Evolutionary conservation across 2,888 invertebrate genomes (phyloP).

Genomic region (Aphodius sticticus): DNA sequence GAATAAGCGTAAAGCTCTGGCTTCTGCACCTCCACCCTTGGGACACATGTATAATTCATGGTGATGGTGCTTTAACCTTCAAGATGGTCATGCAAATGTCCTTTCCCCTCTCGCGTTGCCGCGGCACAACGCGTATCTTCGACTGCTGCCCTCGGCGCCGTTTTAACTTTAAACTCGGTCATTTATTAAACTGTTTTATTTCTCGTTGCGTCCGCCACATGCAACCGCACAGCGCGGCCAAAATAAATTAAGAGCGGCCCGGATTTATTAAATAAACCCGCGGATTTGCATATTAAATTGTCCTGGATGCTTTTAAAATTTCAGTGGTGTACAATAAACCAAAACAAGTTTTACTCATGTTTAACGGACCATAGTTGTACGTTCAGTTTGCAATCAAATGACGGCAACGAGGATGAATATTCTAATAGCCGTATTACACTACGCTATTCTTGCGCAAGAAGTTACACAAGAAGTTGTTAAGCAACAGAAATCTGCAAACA

Average conservation of each 20-base stretch:
- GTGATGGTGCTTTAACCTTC: neutral
- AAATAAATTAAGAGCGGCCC: neutral
- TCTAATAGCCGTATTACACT: too few relatives aligned
- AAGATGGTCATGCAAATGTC: constrained; percentile 4
- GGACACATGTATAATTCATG: constrained; percentile 4
- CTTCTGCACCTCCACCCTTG: neutral
- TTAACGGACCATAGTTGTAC: neutral
- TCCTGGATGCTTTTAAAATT: neutral
- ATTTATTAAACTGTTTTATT: neutral
- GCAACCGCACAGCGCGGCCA: neutral
- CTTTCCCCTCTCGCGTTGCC: neutral
- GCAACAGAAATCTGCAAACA: too few relatives aligned
- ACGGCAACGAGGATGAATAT: too few relatives aligned
- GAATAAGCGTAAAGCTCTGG: constrained; percentile 4
- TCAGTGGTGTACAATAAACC: neutral
- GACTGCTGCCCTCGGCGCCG: neutral
- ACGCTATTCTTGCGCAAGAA: too few relatives aligned
- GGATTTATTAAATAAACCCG: neutral
- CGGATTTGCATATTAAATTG: constrained; percentile 4
- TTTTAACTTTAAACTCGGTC: neutral
- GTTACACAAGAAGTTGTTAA: too few relatives aligned
- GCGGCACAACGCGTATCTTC: neutral
- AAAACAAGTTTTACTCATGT: neutral
- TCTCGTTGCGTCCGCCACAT: neutral
- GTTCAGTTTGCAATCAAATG: too few relatives aligned